Conservation (phyloP, 1,140 invertebrate genomes). For the Solenopsis fugax region DNA sequence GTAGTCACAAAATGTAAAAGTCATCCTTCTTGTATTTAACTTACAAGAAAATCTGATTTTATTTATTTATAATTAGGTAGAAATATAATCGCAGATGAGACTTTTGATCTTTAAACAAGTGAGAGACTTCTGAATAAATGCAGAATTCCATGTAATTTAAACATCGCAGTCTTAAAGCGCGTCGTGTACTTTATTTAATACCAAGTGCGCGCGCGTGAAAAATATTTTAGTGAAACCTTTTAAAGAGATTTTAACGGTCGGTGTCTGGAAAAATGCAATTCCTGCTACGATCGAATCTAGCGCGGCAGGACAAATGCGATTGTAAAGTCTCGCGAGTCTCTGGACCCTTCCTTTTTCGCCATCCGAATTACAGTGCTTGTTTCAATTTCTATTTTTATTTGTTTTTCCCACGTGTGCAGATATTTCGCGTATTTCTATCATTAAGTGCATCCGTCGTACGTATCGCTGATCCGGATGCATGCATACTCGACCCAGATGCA, state of each 20-base stretch:
- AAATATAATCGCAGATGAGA: background rate
- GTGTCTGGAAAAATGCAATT: slow-evolving; percentile 15
- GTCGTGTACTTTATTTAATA: background rate
- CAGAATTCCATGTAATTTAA: background rate
- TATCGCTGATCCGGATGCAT: background rate
- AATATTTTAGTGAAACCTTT: background rate
- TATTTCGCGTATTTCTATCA: slow-evolving; percentile 28
- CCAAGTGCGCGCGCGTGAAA: too few relatives aligned
- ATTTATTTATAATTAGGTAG: background rate
- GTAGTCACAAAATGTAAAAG: background rate
- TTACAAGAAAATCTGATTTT: background rate
- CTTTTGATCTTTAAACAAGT: background rate
- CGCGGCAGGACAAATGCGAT: slow-evolving; percentile 5
- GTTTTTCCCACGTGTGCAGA: background rate
- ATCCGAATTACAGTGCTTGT: background rate
- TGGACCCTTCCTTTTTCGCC: background rate
- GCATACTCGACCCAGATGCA: slow-evolving; percentile 22
- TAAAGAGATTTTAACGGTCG: background rate
- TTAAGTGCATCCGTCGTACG: background rate
- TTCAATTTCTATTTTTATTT: background rate
- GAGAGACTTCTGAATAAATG: background rate
- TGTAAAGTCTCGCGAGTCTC: slow-evolving; percentile 8
- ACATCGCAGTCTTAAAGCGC: background rate
- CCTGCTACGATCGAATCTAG: background rate
- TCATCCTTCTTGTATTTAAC: background rate